Base-by-base conservation (phyloP, 1,140 invertebrate species). In the Dryas iulia region DNA sequence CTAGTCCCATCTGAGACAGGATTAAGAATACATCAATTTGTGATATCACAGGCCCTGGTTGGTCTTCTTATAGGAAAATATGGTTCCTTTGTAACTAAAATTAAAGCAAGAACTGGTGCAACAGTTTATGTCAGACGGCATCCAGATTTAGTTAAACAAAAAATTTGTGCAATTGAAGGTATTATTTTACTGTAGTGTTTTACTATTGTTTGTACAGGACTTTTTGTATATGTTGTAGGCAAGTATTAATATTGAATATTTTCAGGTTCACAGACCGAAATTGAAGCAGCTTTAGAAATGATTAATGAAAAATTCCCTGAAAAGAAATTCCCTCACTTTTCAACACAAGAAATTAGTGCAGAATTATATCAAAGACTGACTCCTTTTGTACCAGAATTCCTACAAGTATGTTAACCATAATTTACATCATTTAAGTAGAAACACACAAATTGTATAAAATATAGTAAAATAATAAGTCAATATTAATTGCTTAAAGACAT, bases 41-140 rank as follows among this genome's bases (percentile, higher is more conserved):
- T 95, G 72, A 95, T 98, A 76, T 96, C 97, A 8, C 94, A 95
- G 76, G 87, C 93, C 47, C 83, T 98, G 53, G 97, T 98, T 69
- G 98, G 98, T 12, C 94, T 95, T 31, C 92, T 99, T 62, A 98
- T 99, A 83, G 98, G 98, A 26, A 94, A 94, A 76, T 94, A 95
- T 74, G 97, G 98, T 21, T 92, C 92, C n/a, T 96, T 95, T 89
- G 95, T 99, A 11, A 95, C 96, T 59, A 94, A 94, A 74, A 96
- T 99, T 53, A 97, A 97, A 83, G 86, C 93, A 2, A 95, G 95
- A 75, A 96, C 96, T 0, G 94, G 95, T 75, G 96, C 97, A 14
- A 95, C 93, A 75, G 95, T 99, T 52, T 90, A 94, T 58, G 94
- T 99, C 5, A 96, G 95, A 85, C 94, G 94, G 78, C 96, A 97